Evolutionary conservation across 1,140 invertebrate species (phyloP).

Genomic region (Cotesia typhae): DNA sequence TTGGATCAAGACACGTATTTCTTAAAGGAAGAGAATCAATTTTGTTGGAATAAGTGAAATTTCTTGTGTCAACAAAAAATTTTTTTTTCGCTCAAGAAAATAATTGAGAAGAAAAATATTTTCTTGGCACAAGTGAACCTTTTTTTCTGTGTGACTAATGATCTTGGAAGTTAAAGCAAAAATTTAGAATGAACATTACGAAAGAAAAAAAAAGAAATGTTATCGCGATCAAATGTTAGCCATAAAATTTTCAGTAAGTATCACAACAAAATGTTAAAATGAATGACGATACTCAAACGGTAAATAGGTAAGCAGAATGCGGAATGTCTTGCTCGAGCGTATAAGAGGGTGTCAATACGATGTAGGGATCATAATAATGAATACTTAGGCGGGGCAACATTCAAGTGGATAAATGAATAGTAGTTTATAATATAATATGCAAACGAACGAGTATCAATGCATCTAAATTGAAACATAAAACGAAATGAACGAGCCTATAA

Average conservation of each 20-base stretch:
- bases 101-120: no score
- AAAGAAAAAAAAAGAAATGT: background rate
- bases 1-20: no score
- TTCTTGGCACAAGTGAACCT: no score
- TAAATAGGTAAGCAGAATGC: background rate
- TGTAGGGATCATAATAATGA: constrained; percentile 40
- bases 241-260: background rate
- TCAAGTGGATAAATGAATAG: constrained; percentile 57
- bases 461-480: constrained; percentile 67
- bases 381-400: constrained; percentile 34
- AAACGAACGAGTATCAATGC: constrained; percentile 66
- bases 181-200: no score
- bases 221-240: background rate
- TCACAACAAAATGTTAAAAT: background rate
- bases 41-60: no score
- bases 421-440: constrained; percentile 58
- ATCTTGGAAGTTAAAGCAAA: no score
- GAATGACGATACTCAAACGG: background rate
- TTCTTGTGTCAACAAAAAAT: no score
- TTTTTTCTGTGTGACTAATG: no score
- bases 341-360: constrained; percentile 25
- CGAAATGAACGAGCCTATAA: constrained; percentile 64
- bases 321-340: background rate
- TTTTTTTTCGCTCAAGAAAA: no score
- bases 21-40: no score